phyloP scores from a whole-genome alignment of 1,140 invertebrate species.

The Bombus impatiens region DNA sequence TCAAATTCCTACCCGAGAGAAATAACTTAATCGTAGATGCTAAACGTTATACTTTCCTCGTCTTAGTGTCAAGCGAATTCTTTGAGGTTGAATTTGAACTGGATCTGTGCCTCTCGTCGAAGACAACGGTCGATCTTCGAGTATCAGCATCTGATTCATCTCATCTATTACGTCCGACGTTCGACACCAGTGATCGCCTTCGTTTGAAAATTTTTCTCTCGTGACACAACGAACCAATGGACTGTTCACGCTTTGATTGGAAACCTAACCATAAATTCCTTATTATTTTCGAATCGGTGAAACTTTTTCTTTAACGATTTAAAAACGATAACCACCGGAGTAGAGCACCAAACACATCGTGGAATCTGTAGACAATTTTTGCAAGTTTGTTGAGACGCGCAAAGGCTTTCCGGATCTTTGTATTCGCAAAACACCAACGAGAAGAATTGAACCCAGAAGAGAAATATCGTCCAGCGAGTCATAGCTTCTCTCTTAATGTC shows the following conservation, averaged over 20 bases:
- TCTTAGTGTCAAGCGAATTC: constrained; percentile 62
- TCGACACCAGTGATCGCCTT: constrained; percentile 67
- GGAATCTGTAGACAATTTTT: constrained; percentile 68
- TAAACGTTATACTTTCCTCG: constrained; percentile 54
- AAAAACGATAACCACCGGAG: constrained; percentile 58
- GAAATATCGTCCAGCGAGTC: constrained; percentile 9
- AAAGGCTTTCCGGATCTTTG: constrained; percentile 64
- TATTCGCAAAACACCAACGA: constrained; percentile 22
- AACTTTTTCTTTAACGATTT: neutral
- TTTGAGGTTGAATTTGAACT: constrained; percentile 73
- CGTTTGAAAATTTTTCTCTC: constrained; percentile 51
- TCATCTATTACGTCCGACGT: constrained; percentile 49
- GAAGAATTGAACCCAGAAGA: constrained; percentile 6
- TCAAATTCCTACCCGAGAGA: neutral
- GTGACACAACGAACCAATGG: constrained; percentile 65
- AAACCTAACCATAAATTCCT: constrained; percentile 27
- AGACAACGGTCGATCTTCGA: constrained; percentile 61
- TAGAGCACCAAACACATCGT: constrained; percentile 73
- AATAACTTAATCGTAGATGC: neutral
- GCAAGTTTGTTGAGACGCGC: constrained; percentile 68
- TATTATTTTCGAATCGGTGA: neutral
- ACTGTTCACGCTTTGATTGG: constrained; percentile 17
- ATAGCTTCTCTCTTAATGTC: neutral
- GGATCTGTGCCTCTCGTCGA: constrained; percentile 57
- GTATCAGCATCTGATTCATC: constrained; percentile 27